Percentiles rank a stretch among this genome's conserved stretches.
Evolutionary conservation across 1,140 invertebrate genomes (phyloP).

Genomic region (Papilio polytes): DNA sequence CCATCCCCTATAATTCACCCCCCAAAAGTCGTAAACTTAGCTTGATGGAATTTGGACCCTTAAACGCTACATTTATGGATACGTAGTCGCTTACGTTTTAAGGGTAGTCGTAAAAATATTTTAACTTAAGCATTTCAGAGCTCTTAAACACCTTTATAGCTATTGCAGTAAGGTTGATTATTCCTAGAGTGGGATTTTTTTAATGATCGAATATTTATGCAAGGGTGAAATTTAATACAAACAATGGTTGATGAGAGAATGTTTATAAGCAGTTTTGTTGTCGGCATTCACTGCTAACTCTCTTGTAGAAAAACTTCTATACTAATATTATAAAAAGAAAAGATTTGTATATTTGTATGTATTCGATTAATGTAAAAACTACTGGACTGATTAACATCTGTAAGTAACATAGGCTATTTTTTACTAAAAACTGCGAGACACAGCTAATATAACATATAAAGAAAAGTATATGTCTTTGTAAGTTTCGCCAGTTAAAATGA

Average conservation of each 20-base stretch:
- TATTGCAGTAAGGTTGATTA: background rate
- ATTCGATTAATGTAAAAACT: too few species aligned
- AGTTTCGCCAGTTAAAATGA: background rate
- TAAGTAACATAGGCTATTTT: too few species aligned
- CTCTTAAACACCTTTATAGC: background rate
- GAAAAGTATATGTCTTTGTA: background rate
- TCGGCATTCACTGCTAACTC: background rate
- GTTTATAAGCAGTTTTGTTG: background rate
- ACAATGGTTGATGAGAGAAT: background rate
- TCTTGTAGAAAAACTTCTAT: background rate
- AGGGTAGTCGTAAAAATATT: constrained; percentile 34
- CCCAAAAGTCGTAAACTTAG: constrained; percentile 43
- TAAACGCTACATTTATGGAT: constrained; percentile 31
- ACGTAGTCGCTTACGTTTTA: constrained; percentile 19
- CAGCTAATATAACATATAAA: background rate
- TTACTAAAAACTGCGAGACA: too few species aligned
- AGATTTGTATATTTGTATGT: too few species aligned
- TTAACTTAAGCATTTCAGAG: background rate
- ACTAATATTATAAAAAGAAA: too few species aligned
- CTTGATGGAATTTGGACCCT: constrained; percentile 41
- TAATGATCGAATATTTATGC: background rate
- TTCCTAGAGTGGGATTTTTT: background rate
- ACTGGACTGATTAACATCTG: too few species aligned
- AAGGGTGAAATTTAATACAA: background rate
- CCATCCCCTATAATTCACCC: constrained; percentile 40